A percentile compares a stretch with the other conserved stretches of the same genome.
phyloP scores from a whole-genome alignment of 2,888 invertebrate species.

The Nasonia oneida region DNA sequence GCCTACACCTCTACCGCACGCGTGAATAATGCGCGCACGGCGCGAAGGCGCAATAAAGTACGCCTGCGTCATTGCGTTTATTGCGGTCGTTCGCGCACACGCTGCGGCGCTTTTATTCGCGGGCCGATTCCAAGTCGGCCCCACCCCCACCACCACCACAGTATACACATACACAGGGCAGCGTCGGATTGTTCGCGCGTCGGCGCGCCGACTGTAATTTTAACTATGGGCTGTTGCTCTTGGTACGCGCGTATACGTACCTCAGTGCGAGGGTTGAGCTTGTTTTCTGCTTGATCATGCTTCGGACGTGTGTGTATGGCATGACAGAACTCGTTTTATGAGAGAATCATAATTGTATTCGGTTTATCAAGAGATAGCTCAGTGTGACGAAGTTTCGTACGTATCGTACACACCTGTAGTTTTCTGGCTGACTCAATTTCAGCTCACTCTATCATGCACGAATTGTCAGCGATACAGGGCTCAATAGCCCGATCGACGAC shows the following conservation, averaged over 20 bases:
- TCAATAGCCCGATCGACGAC: not conserved
- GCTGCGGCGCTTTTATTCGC: slow-evolving; percentile 26
- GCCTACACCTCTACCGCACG: too few relatives aligned
- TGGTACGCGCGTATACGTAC: not conserved
- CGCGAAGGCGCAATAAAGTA: too few relatives aligned
- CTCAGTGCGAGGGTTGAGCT: not conserved
- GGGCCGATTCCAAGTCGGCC: slow-evolving; percentile 18
- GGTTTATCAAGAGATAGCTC: too few relatives aligned
- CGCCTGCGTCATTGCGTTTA: slow-evolving; percentile 26
- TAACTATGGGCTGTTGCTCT: too few relatives aligned
- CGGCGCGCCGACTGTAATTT: not conserved
- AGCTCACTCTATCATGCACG: not conserved
- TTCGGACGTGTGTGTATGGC: not conserved
- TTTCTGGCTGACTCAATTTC: not conserved
- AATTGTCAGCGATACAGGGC: not conserved
- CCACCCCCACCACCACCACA: not conserved
- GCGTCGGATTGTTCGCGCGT: not conserved
- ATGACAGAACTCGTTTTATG: not conserved
- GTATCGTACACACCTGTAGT: too few relatives aligned
- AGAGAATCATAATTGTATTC: not conserved
- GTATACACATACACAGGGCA: too few relatives aligned
- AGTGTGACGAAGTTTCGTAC: too few relatives aligned
- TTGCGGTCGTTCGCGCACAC: slow-evolving; percentile 3
- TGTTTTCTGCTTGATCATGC: not conserved
- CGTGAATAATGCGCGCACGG: not conserved